phyloP scores from a whole-genome alignment of 2,888 invertebrate genomes.

The Trachelus stipa region DNA sequence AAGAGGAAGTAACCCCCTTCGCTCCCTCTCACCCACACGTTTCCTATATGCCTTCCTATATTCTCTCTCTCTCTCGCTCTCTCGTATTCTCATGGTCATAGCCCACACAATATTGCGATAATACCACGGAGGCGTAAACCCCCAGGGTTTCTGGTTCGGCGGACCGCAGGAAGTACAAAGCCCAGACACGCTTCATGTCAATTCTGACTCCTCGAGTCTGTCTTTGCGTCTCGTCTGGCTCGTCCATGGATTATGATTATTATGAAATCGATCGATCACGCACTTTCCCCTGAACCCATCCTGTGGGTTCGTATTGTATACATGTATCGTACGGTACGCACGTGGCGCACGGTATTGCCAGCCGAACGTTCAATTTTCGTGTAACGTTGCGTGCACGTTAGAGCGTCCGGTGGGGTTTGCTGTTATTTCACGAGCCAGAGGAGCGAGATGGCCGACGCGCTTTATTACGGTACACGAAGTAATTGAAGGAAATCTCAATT shows the following conservation, averaged over 20 bases:
- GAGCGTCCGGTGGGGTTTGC: background rate
- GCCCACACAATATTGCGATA: background rate
- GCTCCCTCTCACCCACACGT: background rate
- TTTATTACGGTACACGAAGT: background rate
- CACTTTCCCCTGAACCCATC: background rate
- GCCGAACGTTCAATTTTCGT: background rate
- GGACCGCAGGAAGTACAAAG: background rate
- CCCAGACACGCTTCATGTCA: background rate
- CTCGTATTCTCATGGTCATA: background rate
- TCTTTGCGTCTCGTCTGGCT: background rate
- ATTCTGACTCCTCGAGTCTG: background rate
- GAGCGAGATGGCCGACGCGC: background rate
- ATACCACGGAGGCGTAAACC: background rate
- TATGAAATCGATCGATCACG: background rate
- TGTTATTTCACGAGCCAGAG: background rate
- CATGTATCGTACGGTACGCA: background rate
- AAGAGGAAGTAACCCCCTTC: background rate
- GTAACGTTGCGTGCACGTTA: background rate
- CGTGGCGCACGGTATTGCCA: background rate
- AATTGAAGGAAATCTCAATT: slow-evolving; percentile 54
- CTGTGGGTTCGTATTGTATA: background rate
- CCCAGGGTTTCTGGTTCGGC: background rate
- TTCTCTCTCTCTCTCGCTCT: background rate
- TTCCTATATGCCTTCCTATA: background rate
- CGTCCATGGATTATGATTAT: background rate